These are phyloP conservation scores for Herpailurus yagouaroundi DNA, from an alignment of 2,113 vertebrate genomes.

Conservation along the genomic window DNA sequence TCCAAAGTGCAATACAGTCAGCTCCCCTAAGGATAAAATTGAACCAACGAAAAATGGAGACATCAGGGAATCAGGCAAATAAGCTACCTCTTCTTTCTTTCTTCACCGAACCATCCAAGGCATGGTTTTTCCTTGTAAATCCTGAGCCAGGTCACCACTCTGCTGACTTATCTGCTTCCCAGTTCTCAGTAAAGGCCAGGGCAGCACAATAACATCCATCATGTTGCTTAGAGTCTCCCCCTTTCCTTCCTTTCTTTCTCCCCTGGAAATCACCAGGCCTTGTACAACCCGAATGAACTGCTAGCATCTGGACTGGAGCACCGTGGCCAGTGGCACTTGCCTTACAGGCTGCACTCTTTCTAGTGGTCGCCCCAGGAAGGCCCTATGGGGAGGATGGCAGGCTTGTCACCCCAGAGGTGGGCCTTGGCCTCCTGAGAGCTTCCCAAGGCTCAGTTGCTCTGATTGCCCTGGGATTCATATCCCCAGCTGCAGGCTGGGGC, in stretches of 20 bases:
- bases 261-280: not conserved
- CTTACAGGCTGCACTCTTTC: not conserved
- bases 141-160: not conserved
- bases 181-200: not conserved
- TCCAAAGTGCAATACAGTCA: not conserved
- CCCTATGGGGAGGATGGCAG: accelerated
- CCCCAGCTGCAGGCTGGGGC: not conserved
- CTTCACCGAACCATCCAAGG: not conserved
- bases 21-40: not conserved
- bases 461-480: too few relatives aligned
- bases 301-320: not conserved
- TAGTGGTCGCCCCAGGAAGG: not conserved
- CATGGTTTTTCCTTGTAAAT: not conserved
- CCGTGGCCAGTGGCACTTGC: not conserved
- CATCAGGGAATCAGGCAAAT: not conserved
- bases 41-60: not conserved
- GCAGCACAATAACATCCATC: accelerated
- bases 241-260: not conserved
- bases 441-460: not conserved
- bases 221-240: not conserved
- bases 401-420: accelerated
- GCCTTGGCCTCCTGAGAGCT: not conserved
- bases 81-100: not conserved
- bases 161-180: not conserved
- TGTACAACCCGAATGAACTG: not conserved